phyloP scores from a whole-genome alignment of 2,113 vertebrate genomes.

The Callaeas wilsoni region DNA sequence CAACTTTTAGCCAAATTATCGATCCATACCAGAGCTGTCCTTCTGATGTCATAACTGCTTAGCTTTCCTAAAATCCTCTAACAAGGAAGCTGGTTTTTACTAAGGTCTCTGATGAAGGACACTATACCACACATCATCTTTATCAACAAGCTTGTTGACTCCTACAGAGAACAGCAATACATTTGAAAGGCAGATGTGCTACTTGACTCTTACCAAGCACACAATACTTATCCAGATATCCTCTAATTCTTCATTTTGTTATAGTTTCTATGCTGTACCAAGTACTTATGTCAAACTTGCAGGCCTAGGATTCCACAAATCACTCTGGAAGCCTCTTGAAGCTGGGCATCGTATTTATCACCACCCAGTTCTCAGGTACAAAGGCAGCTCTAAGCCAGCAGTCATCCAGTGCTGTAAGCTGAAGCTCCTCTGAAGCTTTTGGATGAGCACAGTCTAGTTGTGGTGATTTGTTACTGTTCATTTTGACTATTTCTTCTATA shows the following conservation, averaged over 20 bases:
- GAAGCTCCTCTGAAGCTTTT: neutral
- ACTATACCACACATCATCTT: neutral
- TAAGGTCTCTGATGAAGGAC: neutral
- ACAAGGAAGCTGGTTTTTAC: neutral
- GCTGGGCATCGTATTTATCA: neutral
- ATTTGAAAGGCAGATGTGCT: neutral
- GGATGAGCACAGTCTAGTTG: neutral
- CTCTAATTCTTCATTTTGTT: neutral
- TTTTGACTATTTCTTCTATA: neutral
- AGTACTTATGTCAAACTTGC: neutral
- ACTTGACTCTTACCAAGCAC: neutral
- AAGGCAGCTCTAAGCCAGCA: neutral
- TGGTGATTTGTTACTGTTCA: neutral
- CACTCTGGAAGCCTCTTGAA: neutral
- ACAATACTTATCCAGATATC: neutral
- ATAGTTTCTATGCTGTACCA: neutral
- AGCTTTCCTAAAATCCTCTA: neutral
- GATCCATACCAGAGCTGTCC: neutral
- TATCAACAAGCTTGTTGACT: neutral
- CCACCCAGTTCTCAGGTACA: neutral
- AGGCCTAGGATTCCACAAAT: neutral
- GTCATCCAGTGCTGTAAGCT: neutral
- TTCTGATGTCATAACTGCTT: neutral
- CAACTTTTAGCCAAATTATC: neutral
- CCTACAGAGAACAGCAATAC: neutral